Percentiles rank a stretch among this genome's conserved stretches.
Conservation (phyloP, 2,113 vertebrate species). For the Empidonax alnorum region DNA sequence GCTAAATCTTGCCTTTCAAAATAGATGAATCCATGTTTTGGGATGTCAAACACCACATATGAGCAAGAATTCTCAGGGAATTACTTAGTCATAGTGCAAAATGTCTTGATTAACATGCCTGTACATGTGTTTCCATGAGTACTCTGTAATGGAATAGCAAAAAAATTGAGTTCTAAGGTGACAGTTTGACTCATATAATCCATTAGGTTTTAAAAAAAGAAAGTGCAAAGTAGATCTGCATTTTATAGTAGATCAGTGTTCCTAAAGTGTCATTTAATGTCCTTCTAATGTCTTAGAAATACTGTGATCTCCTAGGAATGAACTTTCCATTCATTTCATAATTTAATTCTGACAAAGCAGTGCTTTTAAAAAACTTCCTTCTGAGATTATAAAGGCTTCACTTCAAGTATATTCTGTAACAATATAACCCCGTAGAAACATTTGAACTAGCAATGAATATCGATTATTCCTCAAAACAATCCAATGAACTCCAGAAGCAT, state of each 20-base stretch:
- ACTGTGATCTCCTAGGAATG: background rate
- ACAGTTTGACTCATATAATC: background rate
- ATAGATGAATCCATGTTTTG: background rate
- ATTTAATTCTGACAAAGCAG: background rate
- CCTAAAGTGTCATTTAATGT: background rate
- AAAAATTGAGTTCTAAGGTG: background rate
- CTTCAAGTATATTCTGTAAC: background rate
- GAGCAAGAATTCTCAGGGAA: background rate
- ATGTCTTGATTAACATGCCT: background rate
- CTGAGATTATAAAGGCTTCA: background rate
- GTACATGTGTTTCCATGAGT: accelerated
- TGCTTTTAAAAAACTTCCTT: background rate
- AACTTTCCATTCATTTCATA: background rate
- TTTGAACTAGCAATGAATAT: background rate
- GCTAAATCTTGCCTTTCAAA: background rate
- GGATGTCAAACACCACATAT: background rate
- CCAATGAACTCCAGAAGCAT: background rate
- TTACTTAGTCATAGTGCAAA: background rate
- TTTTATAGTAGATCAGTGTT: background rate
- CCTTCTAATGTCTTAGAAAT: background rate
- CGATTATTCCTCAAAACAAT: background rate
- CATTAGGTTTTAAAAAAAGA: background rate
- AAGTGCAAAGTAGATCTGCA: background rate
- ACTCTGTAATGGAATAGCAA: background rate
- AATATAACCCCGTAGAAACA: background rate